phyloP scores from a whole-genome alignment of 2,888 invertebrate genomes.

The Pterostichus madidus region DNA sequence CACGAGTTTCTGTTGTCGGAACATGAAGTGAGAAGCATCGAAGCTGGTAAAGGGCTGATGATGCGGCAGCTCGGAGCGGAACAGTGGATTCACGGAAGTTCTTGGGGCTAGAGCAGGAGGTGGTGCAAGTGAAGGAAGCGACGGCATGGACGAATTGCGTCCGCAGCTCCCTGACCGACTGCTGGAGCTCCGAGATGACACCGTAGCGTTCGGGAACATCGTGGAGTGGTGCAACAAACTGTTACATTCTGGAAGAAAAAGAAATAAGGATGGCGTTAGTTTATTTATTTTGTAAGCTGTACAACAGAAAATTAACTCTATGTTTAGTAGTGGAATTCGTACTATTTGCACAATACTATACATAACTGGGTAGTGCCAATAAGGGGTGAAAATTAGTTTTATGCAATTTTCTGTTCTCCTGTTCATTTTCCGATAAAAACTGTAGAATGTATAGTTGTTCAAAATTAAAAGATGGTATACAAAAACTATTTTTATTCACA shows the following conservation, averaged over 20 bases:
- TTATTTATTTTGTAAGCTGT: too few relatives aligned
- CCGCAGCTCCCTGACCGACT: conserved; percentile 74
- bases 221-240: conserved; percentile 21
- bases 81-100: conserved; percentile 73
- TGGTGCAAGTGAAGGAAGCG: conserved; percentile 73
- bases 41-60: conserved; percentile 73
- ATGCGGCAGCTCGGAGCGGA: conserved; percentile 70
- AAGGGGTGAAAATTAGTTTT: too few relatives aligned
- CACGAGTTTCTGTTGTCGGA: conserved; percentile 71
- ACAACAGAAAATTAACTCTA: too few relatives aligned
- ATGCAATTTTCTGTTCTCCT: too few relatives aligned
- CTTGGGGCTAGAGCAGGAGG: conserved; percentile 72
- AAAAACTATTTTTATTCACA: too few relatives aligned
- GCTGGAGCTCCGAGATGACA: conserved; percentile 74
- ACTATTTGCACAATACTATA: too few relatives aligned
- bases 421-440: too few relatives aligned
- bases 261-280: too few relatives aligned
- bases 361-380: too few relatives aligned
- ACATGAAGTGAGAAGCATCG: conserved; percentile 75
- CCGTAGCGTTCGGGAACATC: conserved; percentile 75
- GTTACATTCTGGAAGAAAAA: conserved; percentile 22
- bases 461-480: too few relatives aligned
- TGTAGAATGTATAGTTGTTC: too few relatives aligned
- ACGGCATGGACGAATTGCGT: conserved; percentile 76
- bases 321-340: too few relatives aligned